A percentile compares a stretch with the other conserved stretches of the same genome.
phyloP scores from a whole-genome alignment of 2,888 invertebrate genomes.

The Nephrotoma flavescens region DNA sequence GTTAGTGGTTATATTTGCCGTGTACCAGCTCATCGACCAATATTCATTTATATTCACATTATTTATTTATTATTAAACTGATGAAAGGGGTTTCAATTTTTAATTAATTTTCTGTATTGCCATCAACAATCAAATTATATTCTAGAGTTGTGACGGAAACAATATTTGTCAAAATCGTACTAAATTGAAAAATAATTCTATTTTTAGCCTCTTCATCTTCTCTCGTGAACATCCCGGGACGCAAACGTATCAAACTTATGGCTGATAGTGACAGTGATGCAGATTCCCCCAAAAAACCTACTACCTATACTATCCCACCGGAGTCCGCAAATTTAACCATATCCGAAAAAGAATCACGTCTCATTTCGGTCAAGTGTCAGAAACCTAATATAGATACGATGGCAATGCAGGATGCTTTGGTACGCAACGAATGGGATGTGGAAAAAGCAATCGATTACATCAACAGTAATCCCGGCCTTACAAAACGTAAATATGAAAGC shows the following conservation, averaged over 20 bases:
- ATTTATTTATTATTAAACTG: no score
- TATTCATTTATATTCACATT: no score
- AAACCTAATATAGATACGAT: conserved; percentile 28
- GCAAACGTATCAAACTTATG: conserved; percentile 28
- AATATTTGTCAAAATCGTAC: no score
- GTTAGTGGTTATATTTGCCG: no score
- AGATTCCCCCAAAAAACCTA: conserved; percentile 17
- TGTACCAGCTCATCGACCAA: no score
- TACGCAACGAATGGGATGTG: conserved; percentile 31
- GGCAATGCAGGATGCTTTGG: conserved; percentile 30
- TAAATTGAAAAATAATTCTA: neutral
- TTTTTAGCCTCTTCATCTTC: neutral
- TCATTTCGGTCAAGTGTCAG: conserved; percentile 24
- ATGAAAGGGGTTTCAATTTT: no score
- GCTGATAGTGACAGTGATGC: conserved; percentile 29
- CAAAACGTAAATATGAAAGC: conserved; percentile 13
- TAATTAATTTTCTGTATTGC: no score
- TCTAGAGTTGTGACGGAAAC: no score
- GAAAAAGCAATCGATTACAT: conserved; percentile 25
- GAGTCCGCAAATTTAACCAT: conserved; percentile 18
- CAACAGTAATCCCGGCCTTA: conserved; percentile 19
- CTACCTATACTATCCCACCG: conserved; percentile 15
- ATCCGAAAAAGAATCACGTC: conserved; percentile 28
- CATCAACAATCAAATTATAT: no score
- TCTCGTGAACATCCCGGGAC: conserved; percentile 21